Evolutionary conservation across 2,113 vertebrate species (phyloP).

Genomic region (Numida meleagris): DNA sequence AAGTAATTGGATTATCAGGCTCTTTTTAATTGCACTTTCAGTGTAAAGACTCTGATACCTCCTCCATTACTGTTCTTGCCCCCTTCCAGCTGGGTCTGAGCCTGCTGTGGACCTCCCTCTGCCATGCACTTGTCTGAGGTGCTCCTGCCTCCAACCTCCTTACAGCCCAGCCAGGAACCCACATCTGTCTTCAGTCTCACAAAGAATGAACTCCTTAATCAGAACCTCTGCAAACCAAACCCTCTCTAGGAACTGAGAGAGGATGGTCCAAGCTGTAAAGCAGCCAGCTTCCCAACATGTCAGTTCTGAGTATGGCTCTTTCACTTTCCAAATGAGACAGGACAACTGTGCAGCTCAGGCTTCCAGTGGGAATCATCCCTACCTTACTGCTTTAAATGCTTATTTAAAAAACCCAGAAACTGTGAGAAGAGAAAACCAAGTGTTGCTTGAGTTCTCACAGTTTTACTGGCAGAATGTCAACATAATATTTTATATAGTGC

Average conservation of each 20-base stretch:
- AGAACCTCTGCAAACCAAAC: background rate
- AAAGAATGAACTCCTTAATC: background rate
- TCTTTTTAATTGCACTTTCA: background rate
- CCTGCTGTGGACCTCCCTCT: background rate
- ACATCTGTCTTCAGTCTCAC: background rate
- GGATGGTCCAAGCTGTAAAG: background rate
- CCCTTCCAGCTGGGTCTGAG: fast-evolving
- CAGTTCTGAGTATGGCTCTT: background rate
- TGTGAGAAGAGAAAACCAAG: background rate
- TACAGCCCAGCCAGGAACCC: background rate
- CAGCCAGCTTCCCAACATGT: no score
- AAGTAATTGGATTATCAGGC: background rate
- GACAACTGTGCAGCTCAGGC: background rate
- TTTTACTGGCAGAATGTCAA: background rate
- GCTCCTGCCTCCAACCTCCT: background rate
- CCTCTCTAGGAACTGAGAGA: background rate
- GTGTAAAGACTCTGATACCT: background rate
- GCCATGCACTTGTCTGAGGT: background rate
- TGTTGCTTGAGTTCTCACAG: background rate
- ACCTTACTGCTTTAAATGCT: background rate
- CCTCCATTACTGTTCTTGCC: background rate
- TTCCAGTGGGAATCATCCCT: background rate
- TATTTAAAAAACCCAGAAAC: background rate
- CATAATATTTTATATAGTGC: fast-evolving
- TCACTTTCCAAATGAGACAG: background rate